Evolutionary conservation across 2,113 vertebrate genomes (phyloP), one percentile per base, ranked within the genome.

Genomic region (Sander lucioperca): DNA sequence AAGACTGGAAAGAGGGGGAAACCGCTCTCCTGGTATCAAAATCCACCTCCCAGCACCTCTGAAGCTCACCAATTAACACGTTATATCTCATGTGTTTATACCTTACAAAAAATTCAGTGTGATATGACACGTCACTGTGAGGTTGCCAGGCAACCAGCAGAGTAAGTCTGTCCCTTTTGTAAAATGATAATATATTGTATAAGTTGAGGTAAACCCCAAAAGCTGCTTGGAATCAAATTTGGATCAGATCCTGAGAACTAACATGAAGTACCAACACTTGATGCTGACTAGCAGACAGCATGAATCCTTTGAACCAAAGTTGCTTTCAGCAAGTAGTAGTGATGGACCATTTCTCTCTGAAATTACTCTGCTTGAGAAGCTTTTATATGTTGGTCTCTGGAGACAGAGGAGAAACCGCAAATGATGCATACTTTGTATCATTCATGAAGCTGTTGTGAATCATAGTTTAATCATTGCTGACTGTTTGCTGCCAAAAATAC

Each of bases 371-470:
- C 74, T 81, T 21, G 47, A 72, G 71, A 85, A 66, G 77, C 80
- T 73, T 89, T 77, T 15, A 74, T 82, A 57, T n/a, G 4, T 70
- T 14, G 7, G 64, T 85, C 85, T 84, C 86, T 21, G 50, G 77
- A 90, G 88, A 85, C 25, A 1, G 3, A 23, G 39, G 12, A 66
- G 23, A 66, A 79, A 80, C 74, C 70, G 77, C 53, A 80, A 79
- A 82, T 80, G 66, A 80, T 80, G 57, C 73, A 39, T 64, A 43
- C 79, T 79, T 81, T 72, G 48, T 82, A 73, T 87, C 76, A 72
- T 73, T 84, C 53, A 76, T 30, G 64, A 71, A 51, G 70, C 84
- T 85, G 77, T 77, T 75, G 59, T 72, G 82, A 91, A 79, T 89
- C 77, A 82, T 86, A 83, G 84, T 81, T 77, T 39, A 80, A 84